These are phyloP conservation scores for Craniophora ligustri DNA, from an alignment of 2,888 invertebrate species.

Conservation along the genomic window DNA sequence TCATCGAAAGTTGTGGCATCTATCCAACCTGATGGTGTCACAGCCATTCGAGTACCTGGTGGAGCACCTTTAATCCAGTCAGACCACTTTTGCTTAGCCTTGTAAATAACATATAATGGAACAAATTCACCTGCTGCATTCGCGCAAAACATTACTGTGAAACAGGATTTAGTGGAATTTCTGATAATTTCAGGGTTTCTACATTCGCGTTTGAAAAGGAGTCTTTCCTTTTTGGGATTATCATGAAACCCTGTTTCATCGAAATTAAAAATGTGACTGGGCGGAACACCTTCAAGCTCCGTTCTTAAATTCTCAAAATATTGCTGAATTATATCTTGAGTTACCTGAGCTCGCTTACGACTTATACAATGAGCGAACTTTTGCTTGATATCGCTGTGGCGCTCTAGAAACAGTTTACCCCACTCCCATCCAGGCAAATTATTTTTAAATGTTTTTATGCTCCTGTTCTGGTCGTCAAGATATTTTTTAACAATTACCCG, in stretches of 20 bases:
- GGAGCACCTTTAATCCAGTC: slow-evolving; percentile 14
- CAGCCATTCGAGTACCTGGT: not conserved
- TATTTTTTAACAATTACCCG: slow-evolving; percentile 4
- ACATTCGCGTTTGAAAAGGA: slow-evolving; percentile 1
- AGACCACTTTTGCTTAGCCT: slow-evolving; percentile 19
- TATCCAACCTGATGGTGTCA: slow-evolving; percentile 25
- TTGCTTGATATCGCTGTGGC: slow-evolving; percentile 17
- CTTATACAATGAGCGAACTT: slow-evolving; percentile 19
- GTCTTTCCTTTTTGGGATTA: slow-evolving; percentile 12
- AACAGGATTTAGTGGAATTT: slow-evolving; percentile 9
- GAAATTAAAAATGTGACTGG: slow-evolving; percentile 18
- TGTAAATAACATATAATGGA: slow-evolving; percentile 19
- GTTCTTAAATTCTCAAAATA: slow-evolving; percentile 12
- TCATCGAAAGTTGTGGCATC: slow-evolving; percentile 37
- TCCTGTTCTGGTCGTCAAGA: slow-evolving; percentile 8
- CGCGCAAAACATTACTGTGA: slow-evolving; percentile 6
- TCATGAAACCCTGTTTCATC: slow-evolving; percentile 24
- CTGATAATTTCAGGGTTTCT: slow-evolving; percentile 16
- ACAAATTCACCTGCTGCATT: slow-evolving; percentile 10
- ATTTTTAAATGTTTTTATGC: slow-evolving; percentile 16
- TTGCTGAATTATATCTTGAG: slow-evolving; percentile 13
- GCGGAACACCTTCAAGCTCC: slow-evolving; percentile 18
- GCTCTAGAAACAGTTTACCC: slow-evolving; percentile 24
- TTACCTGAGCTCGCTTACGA: slow-evolving; percentile 11
- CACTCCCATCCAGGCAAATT: slow-evolving; percentile 30